Base-by-base conservation (phyloP, 1,140 invertebrate genomes). In the Trialeurodes vaporariorum region DNA sequence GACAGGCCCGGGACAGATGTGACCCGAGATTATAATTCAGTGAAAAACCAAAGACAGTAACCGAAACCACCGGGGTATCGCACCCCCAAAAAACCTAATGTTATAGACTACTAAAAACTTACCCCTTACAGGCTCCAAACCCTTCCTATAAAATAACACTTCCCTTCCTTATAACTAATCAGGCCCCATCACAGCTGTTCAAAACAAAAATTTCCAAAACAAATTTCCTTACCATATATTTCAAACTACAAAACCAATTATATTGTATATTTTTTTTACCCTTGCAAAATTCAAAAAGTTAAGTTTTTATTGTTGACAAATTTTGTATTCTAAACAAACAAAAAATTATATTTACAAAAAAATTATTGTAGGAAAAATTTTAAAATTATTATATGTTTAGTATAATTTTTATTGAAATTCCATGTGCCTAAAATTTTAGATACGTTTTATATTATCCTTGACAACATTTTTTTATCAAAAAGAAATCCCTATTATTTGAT, bases 361-460 rank as follows among this genome's bases (percentile, higher is more conserved):
- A 49, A 49, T 49, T 49, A 49, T 49, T 49, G 34, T 49, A 49
- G 34, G 34, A 49, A 17, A 49, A 49, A 9, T 49, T 49, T 49
- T 49, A 17, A 49, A 49, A 49, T 49, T 49, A 49, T 49, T 17
- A 49, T 49, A 49, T 49, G 34, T 49, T 49, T 49, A 49, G 34
- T 49, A 49, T 49, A 49, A 49, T 49, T 49, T 49, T 49, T 49
- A 49, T 49, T 49, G 34, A 49, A 49, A 49, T 49, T 49, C 34
- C 5, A 49, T 49, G 34, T 49, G 34, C 34, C 34, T 49, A 49
- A 49, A 49, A 49, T 49, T 49, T 49, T 49, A 49, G 34, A 49
- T 49, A 49, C 34, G 34, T 49, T 49, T 49, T 49, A 49, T 49
- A 49, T 49, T 49, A 49, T 49, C 34, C 34, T 49, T 49, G 34